Conservation (phyloP, 2,113 vertebrate species). For the Cavia porcellus region DNA sequence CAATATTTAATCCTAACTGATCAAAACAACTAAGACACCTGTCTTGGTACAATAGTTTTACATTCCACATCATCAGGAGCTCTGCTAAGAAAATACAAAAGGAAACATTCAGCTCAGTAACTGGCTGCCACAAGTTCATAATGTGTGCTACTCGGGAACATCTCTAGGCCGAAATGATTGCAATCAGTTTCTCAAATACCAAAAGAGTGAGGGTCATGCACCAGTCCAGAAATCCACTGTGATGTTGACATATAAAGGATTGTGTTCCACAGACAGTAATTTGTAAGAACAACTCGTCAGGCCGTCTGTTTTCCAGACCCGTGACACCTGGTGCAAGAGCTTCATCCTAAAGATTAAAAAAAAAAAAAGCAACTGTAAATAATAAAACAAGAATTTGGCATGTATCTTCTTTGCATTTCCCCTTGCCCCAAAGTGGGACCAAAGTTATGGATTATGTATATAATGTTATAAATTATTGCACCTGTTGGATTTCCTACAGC, state of each 20-base stretch:
- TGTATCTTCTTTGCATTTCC: neutral
- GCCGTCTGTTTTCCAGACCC: slow-evolving; percentile 93
- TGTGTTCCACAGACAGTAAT: slow-evolving; percentile 90
- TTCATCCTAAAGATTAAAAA: slow-evolving; percentile 91
- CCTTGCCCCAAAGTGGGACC: neutral
- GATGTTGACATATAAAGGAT: slow-evolving; percentile 94
- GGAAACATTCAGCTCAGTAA: slow-evolving; percentile 47
- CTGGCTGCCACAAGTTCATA: slow-evolving; percentile 41
- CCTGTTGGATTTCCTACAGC: neutral
- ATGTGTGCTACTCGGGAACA: neutral
- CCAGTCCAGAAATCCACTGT: slow-evolving; percentile 92
- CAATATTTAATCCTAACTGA: neutral
- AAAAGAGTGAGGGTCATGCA: slow-evolving; percentile 57
- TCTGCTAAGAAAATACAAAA: slow-evolving; percentile 52
- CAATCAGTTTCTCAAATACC: neutral
- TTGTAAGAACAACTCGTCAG: slow-evolving; percentile 94
- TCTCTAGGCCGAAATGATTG: slow-evolving; percentile 66
- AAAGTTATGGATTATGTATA: neutral
- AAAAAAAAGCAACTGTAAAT: slow-evolving; percentile 46
- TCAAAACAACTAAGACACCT: slow-evolving; percentile 57
- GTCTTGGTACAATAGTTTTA: slow-evolving; percentile 15
- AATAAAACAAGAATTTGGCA: neutral
- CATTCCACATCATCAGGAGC: slow-evolving; percentile 17
- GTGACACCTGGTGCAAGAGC: slow-evolving; percentile 90
- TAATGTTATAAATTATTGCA: neutral